These are phyloP conservation scores for Trilocha varians DNA, from an alignment of 2,888 invertebrate genomes.

Conservation along the genomic window DNA sequence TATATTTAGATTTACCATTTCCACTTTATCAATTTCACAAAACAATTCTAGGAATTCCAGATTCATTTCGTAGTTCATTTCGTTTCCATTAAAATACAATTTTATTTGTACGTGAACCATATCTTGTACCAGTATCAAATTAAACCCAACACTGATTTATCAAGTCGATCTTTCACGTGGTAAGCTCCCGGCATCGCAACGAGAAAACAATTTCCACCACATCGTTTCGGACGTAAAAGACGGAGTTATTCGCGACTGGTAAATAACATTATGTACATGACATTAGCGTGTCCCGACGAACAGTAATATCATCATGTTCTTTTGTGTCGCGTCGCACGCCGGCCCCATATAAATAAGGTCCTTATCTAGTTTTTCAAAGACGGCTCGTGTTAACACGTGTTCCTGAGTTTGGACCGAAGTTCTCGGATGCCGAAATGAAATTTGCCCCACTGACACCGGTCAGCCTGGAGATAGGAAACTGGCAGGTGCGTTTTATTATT, in stretches of 20 bases:
- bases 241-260: constrained; percentile 40
- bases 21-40: too few species aligned
- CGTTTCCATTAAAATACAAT: too few species aligned
- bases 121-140: not conserved
- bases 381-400: constrained; percentile 66
- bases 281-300: constrained; percentile 49
- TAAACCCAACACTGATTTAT: not conserved
- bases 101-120: too few species aligned
- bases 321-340: constrained; percentile 62
- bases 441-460: constrained; percentile 56
- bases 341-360: constrained; percentile 68
- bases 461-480: constrained; percentile 30
- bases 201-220: constrained; percentile 9
- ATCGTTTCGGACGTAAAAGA: constrained; percentile 28
- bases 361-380: constrained; percentile 68
- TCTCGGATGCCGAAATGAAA: constrained; percentile 56
- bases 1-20: too few species aligned
- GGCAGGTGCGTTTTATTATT: constrained; percentile 40
- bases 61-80: too few species aligned
- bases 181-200: constrained; percentile 18
- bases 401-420: constrained; percentile 48
- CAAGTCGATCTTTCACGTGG: constrained; percentile 4
- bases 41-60: too few species aligned
- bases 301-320: constrained; percentile 65
- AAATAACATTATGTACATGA: constrained; percentile 61